Evolutionary conservation across 2,113 vertebrate genomes (phyloP), one percentile per base, ranked within the genome.

Genomic region (Gadus macrocephalus): DNA sequence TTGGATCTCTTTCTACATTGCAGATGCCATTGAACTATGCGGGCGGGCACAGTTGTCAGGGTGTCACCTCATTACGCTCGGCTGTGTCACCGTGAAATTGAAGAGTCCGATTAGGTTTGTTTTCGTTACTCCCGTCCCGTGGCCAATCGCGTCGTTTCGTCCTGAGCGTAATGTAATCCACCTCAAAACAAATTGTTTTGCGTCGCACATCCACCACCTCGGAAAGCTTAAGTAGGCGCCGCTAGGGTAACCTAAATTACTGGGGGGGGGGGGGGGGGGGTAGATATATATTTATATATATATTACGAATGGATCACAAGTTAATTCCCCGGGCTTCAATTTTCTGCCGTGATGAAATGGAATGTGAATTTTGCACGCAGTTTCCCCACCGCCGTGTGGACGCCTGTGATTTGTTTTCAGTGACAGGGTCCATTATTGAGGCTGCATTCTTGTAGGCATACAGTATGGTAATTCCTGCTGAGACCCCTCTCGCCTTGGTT

Each of bases 131-230:
- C 62, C 62, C 69, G 62, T 31, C 68, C 76, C 68, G 78, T 80
- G 77, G 75, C 79, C 85, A 87, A 87, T 89, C 88, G 80, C 74
- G 63, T 70, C 79, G 84, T 85, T 85, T 87, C 83, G 25, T 89
- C 85, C 61, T n/a, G 62, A 69, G 74, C 77, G 70, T 82, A 86
- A 87, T 84, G 83, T 79, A 85, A 86, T 85, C 86, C 83, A 87
- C 86, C 84, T 86, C 85, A 75, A 78, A 58, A 84, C 83, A 88
- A 88, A 90, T 89, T 87, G 86, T 89, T 90, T 58, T 89, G 82
- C 71, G 68, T 80, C 85, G 80, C 70, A 14, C 70, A 14, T 49
- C 42, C 42, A 49, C 42, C 42, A 49, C 77, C 67, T 73, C 78
- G 35, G 64, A 84, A 84, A 85, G 84, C 85, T 80, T 79, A 82